Conservation (phyloP, 1,140 invertebrate genomes). For the Temnothorax longispinosus region DNA sequence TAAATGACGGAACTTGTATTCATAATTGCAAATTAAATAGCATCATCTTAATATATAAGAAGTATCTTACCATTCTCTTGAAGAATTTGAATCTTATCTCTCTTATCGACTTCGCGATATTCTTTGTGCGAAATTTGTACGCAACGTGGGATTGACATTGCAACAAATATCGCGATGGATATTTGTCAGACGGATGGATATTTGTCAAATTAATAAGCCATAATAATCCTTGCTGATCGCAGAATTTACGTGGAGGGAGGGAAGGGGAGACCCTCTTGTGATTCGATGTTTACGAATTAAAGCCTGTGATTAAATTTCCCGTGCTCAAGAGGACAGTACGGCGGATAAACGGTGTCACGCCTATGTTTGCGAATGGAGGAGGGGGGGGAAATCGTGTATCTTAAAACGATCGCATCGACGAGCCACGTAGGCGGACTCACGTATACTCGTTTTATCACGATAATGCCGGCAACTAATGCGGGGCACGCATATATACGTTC, state of each 20-base stretch:
- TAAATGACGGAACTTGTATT: too few relatives aligned
- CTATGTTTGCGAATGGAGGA: constrained; percentile 11
- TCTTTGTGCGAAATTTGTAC: not conserved
- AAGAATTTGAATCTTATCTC: not conserved
- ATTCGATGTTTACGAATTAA: not conserved
- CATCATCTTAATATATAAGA: too few relatives aligned
- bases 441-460: constrained; percentile 36
- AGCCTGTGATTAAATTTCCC: not conserved
- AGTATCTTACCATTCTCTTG: not conserved
- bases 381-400: not conserved
- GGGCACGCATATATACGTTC: not conserved
- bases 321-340: not conserved
- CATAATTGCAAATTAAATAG: too few relatives aligned
- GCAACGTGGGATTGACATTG: not conserved
- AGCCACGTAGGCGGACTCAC: not conserved
- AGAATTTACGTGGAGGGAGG: too few relatives aligned
- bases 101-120: not conserved
- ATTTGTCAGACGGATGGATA: not conserved
- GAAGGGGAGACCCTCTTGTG: too few relatives aligned
- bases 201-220: not conserved
- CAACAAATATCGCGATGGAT: not conserved
- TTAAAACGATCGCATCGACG: constrained; percentile 34
- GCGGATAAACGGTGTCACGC: constrained; percentile 20
- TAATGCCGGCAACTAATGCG: constrained; percentile 35
- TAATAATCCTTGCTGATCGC: not conserved